A percentile compares a stretch with the other conserved stretches of the same genome.
Evolutionary conservation across 2,888 invertebrate species (phyloP).

Genomic region (Ptilodon capucinus): DNA sequence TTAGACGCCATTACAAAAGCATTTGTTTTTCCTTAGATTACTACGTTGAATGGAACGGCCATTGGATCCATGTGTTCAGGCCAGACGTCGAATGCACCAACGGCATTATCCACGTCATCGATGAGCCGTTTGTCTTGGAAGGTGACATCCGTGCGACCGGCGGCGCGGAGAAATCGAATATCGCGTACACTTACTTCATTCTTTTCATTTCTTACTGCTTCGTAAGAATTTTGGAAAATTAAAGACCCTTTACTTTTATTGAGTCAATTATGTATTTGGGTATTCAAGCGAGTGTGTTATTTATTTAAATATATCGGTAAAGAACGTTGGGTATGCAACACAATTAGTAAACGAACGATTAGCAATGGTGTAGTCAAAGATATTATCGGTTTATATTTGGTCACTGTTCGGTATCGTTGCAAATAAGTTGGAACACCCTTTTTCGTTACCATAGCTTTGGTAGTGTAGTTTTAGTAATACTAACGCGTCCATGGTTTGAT

Average conservation of each 20-base stretch:
- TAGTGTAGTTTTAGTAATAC: background rate
- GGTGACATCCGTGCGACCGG: constrained; percentile 91
- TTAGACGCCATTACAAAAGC: background rate
- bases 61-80: constrained; percentile 91
- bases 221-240: constrained; percentile 59
- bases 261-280: constrained; percentile 35
- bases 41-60: constrained; percentile 92
- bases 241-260: constrained; percentile 35
- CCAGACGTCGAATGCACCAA: constrained; percentile 98
- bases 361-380: background rate
- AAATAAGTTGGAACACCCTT: background rate
- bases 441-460: background rate
- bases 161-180: constrained; percentile 52
- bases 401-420: background rate
- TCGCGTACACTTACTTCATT: constrained; percentile 43
- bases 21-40: constrained; percentile 86
- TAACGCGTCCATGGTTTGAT: background rate
- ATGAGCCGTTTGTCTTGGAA: constrained; percentile 91
- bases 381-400: background rate
- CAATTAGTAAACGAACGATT: background rate
- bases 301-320: background rate
- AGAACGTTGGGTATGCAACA: background rate
- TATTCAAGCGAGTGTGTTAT: constrained; percentile 8
- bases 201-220: constrained; percentile 54
- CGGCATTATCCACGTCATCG: constrained; percentile 97